Percentiles rank a stretch among this genome's conserved stretches.
These are phyloP conservation scores for Rhopalosiphum nymphaeae DNA, from an alignment of 2,888 invertebrate species.

Conservation along the genomic window DNA sequence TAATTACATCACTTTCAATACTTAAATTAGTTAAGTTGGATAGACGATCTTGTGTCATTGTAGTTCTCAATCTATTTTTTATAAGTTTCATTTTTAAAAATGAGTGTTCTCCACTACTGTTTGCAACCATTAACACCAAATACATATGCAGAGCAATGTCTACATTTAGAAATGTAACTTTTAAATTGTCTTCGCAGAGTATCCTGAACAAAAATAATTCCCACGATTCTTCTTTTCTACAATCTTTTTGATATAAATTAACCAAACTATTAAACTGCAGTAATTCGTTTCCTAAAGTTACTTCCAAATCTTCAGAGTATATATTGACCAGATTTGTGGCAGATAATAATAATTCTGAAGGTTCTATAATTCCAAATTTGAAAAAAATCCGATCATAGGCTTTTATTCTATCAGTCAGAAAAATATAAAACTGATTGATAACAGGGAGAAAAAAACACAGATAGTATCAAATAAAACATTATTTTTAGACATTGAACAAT, in stretches of 20 bases:
- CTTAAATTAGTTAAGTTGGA: too few species aligned
- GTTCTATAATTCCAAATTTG: not conserved
- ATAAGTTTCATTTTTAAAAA: too few species aligned
- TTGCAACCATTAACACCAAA: not conserved
- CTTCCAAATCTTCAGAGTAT: not conserved
- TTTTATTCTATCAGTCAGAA: too few species aligned
- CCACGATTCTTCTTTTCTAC: slow-evolving; percentile 26
- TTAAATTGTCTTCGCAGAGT: not conserved
- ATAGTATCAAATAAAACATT: too few species aligned
- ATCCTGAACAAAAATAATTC: slow-evolving; percentile 5
- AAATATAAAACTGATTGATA: too few species aligned
- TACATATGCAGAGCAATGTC: not conserved
- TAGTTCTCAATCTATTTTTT: too few species aligned
- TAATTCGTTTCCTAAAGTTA: not conserved
- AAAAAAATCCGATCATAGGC: too few species aligned
- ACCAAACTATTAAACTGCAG: slow-evolving; percentile 5
- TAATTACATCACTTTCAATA: too few species aligned
- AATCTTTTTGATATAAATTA: not conserved
- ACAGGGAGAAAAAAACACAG: too few species aligned
- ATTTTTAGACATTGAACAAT: too few species aligned
- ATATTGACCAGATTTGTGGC: slow-evolving; percentile 35
- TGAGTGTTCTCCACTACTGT: too few species aligned
- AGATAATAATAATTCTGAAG: slow-evolving; percentile 3
- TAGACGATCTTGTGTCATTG: too few species aligned
- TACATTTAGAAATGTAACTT: not conserved